Conservation (phyloP, 2,888 invertebrate genomes). For the Drosophila algonquin region DNA sequence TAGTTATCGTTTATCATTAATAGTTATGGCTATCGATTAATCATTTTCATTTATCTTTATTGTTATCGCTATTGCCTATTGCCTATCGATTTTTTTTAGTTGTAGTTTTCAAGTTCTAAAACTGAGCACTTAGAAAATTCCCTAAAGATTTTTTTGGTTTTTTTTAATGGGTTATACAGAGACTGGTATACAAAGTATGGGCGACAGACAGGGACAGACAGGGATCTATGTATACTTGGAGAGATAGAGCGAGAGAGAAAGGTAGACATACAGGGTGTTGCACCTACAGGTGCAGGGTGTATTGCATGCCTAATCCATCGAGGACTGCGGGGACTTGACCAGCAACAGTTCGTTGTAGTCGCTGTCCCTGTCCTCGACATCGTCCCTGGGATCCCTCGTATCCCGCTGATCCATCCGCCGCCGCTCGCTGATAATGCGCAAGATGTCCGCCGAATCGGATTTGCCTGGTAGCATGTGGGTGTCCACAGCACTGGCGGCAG, state of each 20-base stretch:
- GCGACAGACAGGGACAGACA: not conserved
- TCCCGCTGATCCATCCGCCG: conserved; percentile 83
- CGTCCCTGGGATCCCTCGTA: conserved; percentile 76
- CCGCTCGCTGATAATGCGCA: conserved; percentile 84
- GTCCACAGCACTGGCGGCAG: conserved; percentile 5
- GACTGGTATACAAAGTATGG: conserved; percentile 11
- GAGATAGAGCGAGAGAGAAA: conserved; percentile 10
- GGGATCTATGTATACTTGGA: conserved; percentile 4
- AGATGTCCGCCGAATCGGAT: conserved; percentile 83
- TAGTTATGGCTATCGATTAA: conserved; percentile 47
- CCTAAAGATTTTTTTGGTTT: conserved; percentile 57
- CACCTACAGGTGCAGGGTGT: not conserved
- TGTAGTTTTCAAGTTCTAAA: conserved; percentile 12
- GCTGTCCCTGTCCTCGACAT: conserved; percentile 82
- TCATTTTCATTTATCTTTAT: conserved; percentile 23
- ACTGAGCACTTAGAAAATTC: conserved; percentile 55
- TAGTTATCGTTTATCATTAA: conserved; percentile 38
- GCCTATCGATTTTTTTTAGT: conserved; percentile 42
- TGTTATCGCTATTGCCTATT: conserved; percentile 36
- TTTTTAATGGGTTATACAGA: not conserved
- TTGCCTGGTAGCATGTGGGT: conserved; percentile 55
- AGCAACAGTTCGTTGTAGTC: conserved; percentile 83
- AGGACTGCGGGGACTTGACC: conserved; percentile 82
- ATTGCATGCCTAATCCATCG: conserved; percentile 69
- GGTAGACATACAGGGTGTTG: conserved; percentile 1